Evolutionary conservation across 2,113 vertebrate genomes (phyloP), one percentile per base, ranked within the genome.

Genomic region (Patagioenas fasciata): DNA sequence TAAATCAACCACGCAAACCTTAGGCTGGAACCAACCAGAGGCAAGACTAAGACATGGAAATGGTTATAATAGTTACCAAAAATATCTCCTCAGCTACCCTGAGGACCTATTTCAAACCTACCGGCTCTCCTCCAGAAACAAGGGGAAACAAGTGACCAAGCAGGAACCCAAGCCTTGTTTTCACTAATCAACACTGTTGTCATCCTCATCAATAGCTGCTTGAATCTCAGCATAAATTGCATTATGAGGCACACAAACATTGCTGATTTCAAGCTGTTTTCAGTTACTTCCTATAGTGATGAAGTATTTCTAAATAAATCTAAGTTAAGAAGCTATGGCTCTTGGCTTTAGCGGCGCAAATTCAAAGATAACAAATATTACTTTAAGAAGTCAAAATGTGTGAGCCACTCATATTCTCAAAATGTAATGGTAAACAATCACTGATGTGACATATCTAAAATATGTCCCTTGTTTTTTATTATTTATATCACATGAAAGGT

Each of bases 191-290:
- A 36, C 80, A 25, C 80, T 84, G 81, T 62, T 90, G 82, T 90
- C 81, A 69, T 75, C 85, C 65, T 88, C 90, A 93, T 88, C 95
- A 95, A 88, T 53, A 81, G 85, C 66, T 48, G 29, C 65, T 80
- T 32, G 48, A 86, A 71, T 83, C 72, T 83, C 88, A 91, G 83
- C 92, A 92, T 69, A 94, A 94, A 95, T 6, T 86, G 80, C 85
- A 78, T 92, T 83, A 83, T 65, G 51, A 95, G 57, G 64, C 67
- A 95, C 64, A 93, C 65, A 96, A 89, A 88, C 88, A 80, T 40
- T 71, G 79, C 85, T 90, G 80, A 88, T 94, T 95, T 92, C 82
- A 86, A 88, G 72, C 85, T 92, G 42, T 32, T 90, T 73, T 54
- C 85, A 56, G 58, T 64, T 38, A 18, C 82, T 87, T 77, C 64